A percentile compares a stretch with the other conserved stretches of the same genome.
These are phyloP conservation scores for Salmo trutta DNA, from an alignment of 2,797 vertebrate species.

Conservation along the genomic window DNA sequence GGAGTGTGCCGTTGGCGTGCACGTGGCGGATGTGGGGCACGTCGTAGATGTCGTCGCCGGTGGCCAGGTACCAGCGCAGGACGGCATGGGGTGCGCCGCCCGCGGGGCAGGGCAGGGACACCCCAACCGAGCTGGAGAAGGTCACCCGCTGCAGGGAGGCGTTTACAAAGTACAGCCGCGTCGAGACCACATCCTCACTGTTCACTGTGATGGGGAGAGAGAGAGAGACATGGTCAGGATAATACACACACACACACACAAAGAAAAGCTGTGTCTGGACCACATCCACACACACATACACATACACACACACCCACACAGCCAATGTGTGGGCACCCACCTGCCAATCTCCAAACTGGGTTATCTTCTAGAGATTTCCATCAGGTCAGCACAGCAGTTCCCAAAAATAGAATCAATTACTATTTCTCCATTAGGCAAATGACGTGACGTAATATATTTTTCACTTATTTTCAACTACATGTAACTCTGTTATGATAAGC, in stretches of 20 bases:
- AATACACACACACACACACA: constrained; percentile 1
- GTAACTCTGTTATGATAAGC: not conserved
- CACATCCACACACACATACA: not conserved
- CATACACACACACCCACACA: constrained; percentile 10
- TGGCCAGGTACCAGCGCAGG: constrained; percentile 98
- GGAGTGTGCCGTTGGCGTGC: constrained; percentile 97
- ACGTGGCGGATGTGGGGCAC: constrained; percentile 98
- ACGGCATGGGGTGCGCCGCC: constrained; percentile 94
- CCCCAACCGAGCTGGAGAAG: constrained; percentile 99
- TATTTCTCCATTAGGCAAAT: constrained; percentile 5
- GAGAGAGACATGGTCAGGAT: constrained; percentile 10
- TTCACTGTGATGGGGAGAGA: constrained; percentile 75
- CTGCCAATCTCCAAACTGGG: not conserved
- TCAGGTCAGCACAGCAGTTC: constrained; percentile 23
- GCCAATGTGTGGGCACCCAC: not conserved
- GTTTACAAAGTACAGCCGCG: constrained; percentile 99
- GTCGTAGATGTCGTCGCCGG: constrained; percentile 99
- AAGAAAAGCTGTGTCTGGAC: too few relatives aligned
- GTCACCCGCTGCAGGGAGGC: constrained; percentile 98
- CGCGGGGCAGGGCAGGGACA: constrained; percentile 98
- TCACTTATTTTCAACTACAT: not conserved
- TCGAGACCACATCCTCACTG: constrained; percentile 93
- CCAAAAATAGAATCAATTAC: constrained; percentile 27
- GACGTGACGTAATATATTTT: not conserved
- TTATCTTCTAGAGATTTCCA: constrained; percentile 5